Evolutionary conservation across 2,888 invertebrate species (phyloP), one percentile per base, ranked within the genome.

Genomic region (Choristoneura rosaceana): DNA sequence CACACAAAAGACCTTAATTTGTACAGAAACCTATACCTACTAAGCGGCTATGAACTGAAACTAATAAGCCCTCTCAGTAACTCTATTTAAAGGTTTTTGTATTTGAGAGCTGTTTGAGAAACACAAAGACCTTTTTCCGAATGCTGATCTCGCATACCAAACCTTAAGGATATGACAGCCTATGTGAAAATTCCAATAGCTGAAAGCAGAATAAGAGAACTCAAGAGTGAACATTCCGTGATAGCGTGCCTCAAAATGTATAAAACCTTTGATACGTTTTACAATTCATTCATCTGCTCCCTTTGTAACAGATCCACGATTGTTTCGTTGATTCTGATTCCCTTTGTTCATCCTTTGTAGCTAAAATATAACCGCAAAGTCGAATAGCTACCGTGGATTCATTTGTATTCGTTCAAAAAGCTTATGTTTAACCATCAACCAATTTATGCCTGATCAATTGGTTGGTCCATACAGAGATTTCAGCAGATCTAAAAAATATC

Each of bases 271-370:
- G 33, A 67, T 50, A 59, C 38, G 61, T 67, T 71, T 67, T 61
- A 67, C 66, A 66, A 67, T 62, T 62, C 52, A 63, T 68, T 38
- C 58, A 38, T 47, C 50, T 47, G 45, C 55, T 63, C 67, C 58
- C 63, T 64, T 68, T 71, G 68, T 68, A 63, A 67, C 41, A n/a
- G n/a, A 60, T 66, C 62, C 47, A 33, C 68, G 50, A 71, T 68
- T 71, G 71, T 71, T 67, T 59, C 33, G 62, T 59, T 62, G 47
- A 63, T 71, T 71, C 68, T 68, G 45, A 8, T 63, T 58, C 50
- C 67, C 38, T 71, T 71, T 71, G 63, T 68, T 71, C 15, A 67
- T 58, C 33, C 62, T 67, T 62, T 67, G 71, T 66, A 52, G 33
- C 55, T 71, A 63, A 63, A 70, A 63, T 50, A 67, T 41, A 25